These are phyloP conservation scores for Lapara coniferarum DNA, from an alignment of 2,888 invertebrate genomes.

Conservation along the genomic window DNA sequence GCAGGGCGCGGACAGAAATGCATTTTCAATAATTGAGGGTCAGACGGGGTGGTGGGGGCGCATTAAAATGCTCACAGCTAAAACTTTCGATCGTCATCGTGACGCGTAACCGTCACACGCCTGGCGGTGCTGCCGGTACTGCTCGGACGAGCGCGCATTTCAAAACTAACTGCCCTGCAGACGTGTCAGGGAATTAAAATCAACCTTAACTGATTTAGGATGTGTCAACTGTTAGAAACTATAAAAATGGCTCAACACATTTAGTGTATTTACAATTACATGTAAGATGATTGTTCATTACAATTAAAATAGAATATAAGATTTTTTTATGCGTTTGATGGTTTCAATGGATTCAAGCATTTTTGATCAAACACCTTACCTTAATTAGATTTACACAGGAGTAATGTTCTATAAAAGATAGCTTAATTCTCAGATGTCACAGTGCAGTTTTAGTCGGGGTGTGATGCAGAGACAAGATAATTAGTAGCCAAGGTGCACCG, in stretches of 20 bases:
- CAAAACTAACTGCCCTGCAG: background rate
- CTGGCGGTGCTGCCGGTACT: too few species aligned
- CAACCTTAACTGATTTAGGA: background rate
- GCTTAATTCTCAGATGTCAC: constrained; percentile 32
- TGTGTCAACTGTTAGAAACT: too few species aligned
- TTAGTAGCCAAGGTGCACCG: constrained; percentile 52
- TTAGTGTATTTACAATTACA: too few species aligned
- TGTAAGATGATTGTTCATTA: too few species aligned
- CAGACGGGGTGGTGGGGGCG: constrained; percentile 77
- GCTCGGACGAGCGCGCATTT: background rate
- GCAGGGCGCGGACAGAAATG: constrained; percentile 78
- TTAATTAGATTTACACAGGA: background rate
- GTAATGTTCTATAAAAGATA: background rate
- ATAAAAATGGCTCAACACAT: too few species aligned
- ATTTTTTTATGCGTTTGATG: too few species aligned
- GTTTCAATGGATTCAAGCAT: too few species aligned
- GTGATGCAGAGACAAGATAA: constrained; percentile 48
- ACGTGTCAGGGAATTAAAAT: background rate
- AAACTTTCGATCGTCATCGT: constrained; percentile 72
- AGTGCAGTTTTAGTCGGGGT: constrained; percentile 29
- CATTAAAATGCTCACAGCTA: constrained; percentile 73
- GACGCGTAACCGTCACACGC: constrained; percentile 39
- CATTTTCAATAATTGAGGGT: constrained; percentile 84
- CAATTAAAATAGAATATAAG: background rate
- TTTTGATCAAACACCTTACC: too few species aligned